These are phyloP conservation scores for Gadopsis bispinosus DNA, from an alignment of 2,797 vertebrate genomes.

Conservation along the genomic window DNA sequence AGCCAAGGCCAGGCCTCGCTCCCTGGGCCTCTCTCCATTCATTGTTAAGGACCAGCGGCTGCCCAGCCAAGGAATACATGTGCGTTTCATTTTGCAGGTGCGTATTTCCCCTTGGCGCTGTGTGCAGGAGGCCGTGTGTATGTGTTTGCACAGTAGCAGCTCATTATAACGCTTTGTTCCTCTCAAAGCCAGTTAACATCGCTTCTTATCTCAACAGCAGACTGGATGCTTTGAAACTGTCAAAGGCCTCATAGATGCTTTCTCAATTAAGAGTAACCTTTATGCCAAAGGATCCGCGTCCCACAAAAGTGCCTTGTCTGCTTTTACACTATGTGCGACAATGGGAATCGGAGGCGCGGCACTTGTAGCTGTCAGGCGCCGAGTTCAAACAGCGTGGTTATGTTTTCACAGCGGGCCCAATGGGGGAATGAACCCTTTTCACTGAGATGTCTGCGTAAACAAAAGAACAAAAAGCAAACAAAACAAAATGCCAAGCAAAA, in stretches of 20 bases:
- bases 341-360: conserved; percentile 45
- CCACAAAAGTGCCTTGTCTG: conserved; percentile 56
- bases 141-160: conserved; percentile 55
- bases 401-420: conserved; percentile 24
- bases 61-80: conserved; percentile 18
- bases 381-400: conserved; percentile 48
- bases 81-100: conserved; percentile 19
- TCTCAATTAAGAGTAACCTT: conserved; percentile 78
- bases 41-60: conserved; percentile 51
- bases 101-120: conserved; percentile 1
- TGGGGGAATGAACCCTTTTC: conserved; percentile 71
- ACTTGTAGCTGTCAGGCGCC: conserved; percentile 67
- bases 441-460: conserved; percentile 64
- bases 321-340: conserved; percentile 62
- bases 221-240: conserved; percentile 58
- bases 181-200: conserved; percentile 41
- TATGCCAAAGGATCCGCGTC: conserved; percentile 55
- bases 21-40: conserved; percentile 56
- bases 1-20: conserved; percentile 42
- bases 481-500: conserved; percentile 53
- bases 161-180: conserved; percentile 66
- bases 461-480: conserved; percentile 40
- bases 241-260: conserved; percentile 64
- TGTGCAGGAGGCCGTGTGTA: not conserved
- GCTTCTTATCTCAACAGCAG: conserved; percentile 64